Evolutionary conservation across 2,113 vertebrate genomes (phyloP), one percentile per base, ranked within the genome.

Genomic region (Limanda limanda): DNA sequence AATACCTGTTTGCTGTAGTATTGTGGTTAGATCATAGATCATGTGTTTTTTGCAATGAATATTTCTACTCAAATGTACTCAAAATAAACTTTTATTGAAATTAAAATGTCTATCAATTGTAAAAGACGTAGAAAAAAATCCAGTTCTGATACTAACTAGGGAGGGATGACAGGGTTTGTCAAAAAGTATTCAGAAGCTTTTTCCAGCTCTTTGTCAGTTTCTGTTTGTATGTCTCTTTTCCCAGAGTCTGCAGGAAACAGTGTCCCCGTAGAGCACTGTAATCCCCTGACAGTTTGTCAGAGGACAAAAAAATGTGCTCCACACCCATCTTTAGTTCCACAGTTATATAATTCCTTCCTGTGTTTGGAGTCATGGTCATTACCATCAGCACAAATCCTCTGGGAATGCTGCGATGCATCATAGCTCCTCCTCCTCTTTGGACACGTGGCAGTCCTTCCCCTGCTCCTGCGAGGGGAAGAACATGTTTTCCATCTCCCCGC

Each of bases 401-500:
- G 31, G 31, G 31, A 31, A 31, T 31, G n/a, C 24, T 27, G 24
- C 31, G 42, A 45, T 54, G 20, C 24, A 17, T 92, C 76, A 93
- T 37, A 91, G 72, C 21, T 18, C 82, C 69, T 95, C 94, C 73
- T 93, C 94, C 74, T 94, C 94, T 87, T 93, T 94, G 4, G 94
- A 95, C 55, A 94, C n/a, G 17, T 93, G 93, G 52, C 73, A 91
- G 82, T 94, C 93, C 47, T 95, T 95, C 7, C 94, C 94, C 73
- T 94, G 92, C 70, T 95, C 94, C 68, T 95, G 94, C 2, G 79
- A 95, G 21, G 94, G 94, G 57, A 94, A 93, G 78, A 92, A 93
- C 24, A 90, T 76, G 20, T 71, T 82, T 70, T 88, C 86, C 2
- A 15, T 67, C 55, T 91, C 91, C 17, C 47, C 35, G 0, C 78